These are phyloP conservation scores for Agraylea sexmaculata DNA, from an alignment of 1,140 invertebrate species.

Conservation along the genomic window DNA sequence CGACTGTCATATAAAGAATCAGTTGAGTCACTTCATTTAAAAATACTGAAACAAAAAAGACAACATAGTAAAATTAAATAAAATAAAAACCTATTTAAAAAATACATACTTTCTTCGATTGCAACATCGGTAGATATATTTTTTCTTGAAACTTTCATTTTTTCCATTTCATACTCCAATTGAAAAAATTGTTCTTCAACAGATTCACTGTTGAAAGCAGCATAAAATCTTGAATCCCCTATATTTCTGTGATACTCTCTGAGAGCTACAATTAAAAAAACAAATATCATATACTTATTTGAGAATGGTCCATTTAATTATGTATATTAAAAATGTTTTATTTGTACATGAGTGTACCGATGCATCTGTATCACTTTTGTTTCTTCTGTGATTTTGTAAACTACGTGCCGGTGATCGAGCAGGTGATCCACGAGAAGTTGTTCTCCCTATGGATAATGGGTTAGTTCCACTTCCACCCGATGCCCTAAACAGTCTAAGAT, in stretches of 20 bases:
- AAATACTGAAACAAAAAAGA: slow-evolving; percentile 52
- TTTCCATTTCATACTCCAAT: slow-evolving; percentile 76
- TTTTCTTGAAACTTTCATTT: slow-evolving; percentile 56
- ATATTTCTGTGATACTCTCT: slow-evolving; percentile 24
- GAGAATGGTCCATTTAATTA: background rate
- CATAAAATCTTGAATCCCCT: slow-evolving; percentile 36
- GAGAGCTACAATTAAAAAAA: slow-evolving; percentile 5
- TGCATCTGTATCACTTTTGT: slow-evolving; percentile 58
- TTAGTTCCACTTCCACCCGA: slow-evolving; percentile 46
- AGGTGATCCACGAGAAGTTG: slow-evolving; percentile 32
- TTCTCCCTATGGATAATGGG: slow-evolving; percentile 35
- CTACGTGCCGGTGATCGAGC: slow-evolving; percentile 21
- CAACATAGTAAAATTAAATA: slow-evolving; percentile 7
- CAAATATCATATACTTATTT: slow-evolving; percentile 1
- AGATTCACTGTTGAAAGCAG: slow-evolving; percentile 31
- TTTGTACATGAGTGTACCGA: background rate
- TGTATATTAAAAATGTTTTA: background rate
- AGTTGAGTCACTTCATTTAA: slow-evolving; percentile 74
- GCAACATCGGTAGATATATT: slow-evolving; percentile 49
- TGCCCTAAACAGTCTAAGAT: slow-evolving; percentile 73
- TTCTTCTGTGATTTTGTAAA: slow-evolving; percentile 44
- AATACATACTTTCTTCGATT: slow-evolving; percentile 44
- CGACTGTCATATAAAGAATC: slow-evolving; percentile 71
- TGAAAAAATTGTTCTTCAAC: slow-evolving; percentile 79
- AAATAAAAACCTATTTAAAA: slow-evolving; percentile 10